Base-by-base conservation (phyloP, 2,113 vertebrate genomes). In the Cyanoderma ruficeps region DNA sequence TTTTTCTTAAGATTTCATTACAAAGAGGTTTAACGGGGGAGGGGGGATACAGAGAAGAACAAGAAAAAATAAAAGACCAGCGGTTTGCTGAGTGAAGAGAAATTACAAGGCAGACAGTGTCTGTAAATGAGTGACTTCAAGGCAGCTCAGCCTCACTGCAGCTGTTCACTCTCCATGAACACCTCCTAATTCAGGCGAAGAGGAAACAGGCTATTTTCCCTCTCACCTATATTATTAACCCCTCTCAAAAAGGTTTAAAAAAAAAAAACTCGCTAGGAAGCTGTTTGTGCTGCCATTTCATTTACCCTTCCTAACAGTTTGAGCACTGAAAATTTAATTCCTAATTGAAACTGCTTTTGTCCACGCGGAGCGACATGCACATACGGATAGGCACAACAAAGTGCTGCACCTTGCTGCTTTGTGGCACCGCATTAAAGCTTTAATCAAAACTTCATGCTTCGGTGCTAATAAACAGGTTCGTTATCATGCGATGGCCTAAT, bases 11-110 rank as follows among this genome's bases (percentile, higher is more conserved):
- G 30, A 71, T 68, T 89, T 83, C 31, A 46, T 39, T 76, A 57
- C 42, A 28, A 71, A 76, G 37, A 57, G 5, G 7, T 53, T 63
- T 61, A 47, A 50, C 0, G 3, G 23, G 1, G 13, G 20, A 13
- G 14, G 56, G n/a, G 21, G 2, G 23, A 24, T 2, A 6, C 3
- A 1, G 6, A 0, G 2, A 4, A 46, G 2, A 25, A 28, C 2
- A 52, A 9, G 1, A 4, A 7, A 1, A 4, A 10, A 12, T 8
- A 21, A 9, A 33, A n/a, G 7, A 44, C 16, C 22, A 57, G 31
- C 13, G 8, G 15, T 87, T 83, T 85, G 35, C 35, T 74, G 55
- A 9, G n/a, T 64, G n/a, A 89, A 67, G 47, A 63, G 61, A 69
- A 92, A 90, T 79, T 52, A 42, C 63, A 77, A 87, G 42, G 33